These are phyloP conservation scores for Oreonectes daqikongensis DNA, from an alignment of 2,797 vertebrate genomes.

Conservation along the genomic window DNA sequence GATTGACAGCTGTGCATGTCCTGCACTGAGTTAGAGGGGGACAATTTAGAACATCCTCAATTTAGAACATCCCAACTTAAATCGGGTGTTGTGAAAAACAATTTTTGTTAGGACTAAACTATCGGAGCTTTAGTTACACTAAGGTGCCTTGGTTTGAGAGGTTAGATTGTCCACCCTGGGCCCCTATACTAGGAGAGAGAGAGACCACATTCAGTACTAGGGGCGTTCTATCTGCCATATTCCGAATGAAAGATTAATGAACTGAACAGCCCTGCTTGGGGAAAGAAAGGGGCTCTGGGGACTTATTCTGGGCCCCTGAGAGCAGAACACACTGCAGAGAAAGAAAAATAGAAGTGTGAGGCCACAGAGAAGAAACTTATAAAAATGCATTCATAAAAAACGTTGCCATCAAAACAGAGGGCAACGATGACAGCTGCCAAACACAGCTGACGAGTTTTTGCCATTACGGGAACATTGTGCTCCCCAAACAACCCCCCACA, in stretches of 20 bases:
- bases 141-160: conserved; percentile 35
- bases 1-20: conserved; percentile 34
- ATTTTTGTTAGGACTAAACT: conserved; percentile 54
- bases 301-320: conserved; percentile 78
- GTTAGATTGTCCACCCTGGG: conserved; percentile 55
- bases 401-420: conserved; percentile 41
- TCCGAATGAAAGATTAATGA: conserved; percentile 86
- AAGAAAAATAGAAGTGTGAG: conserved; percentile 58
- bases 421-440: conserved; percentile 68
- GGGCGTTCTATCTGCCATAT: conserved; percentile 74
- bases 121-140: conserved; percentile 38
- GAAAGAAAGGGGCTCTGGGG: conserved; percentile 77
- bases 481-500: conserved; percentile 32
- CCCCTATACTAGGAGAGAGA: too few species aligned
- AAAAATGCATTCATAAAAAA: conserved; percentile 63
- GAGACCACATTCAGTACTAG: conserved; percentile 15
- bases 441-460: conserved; percentile 64
- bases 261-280: conserved; percentile 80
- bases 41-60: conserved; percentile 21
- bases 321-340: conserved; percentile 70
- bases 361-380: conserved; percentile 60
- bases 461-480: conserved; percentile 59
- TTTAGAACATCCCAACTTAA: conserved; percentile 19
- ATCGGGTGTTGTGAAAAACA: conserved; percentile 30
- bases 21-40: neutral